phyloP scores from a whole-genome alignment of 2,888 invertebrate species.

The Hirtodrosophila confusa region DNA sequence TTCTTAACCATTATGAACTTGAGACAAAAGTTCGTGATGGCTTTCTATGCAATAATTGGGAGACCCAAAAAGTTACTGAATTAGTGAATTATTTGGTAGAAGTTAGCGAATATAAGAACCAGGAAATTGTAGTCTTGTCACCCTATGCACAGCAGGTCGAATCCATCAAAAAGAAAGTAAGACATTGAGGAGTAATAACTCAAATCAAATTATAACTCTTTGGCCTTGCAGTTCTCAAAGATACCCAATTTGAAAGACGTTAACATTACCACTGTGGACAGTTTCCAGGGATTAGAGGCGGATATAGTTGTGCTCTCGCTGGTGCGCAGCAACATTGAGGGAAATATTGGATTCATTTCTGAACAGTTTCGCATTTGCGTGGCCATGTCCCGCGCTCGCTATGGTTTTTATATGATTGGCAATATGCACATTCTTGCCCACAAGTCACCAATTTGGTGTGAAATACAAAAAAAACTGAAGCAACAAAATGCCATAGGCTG shows the following conservation, averaged over 20 bases:
- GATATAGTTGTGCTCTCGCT: conserved; percentile 91
- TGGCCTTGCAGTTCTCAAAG: conserved; percentile 17
- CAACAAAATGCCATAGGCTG: conserved; percentile 85
- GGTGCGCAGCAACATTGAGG: conserved; percentile 89
- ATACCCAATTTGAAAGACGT: conserved; percentile 17
- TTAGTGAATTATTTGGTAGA: conserved; percentile 55
- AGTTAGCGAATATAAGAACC: conserved; percentile 86
- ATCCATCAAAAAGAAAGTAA: conserved; percentile 46
- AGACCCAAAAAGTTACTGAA: conserved; percentile 43
- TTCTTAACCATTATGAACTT: conserved; percentile 86
- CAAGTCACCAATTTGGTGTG: conserved; percentile 86
- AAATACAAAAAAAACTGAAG: conserved; percentile 84
- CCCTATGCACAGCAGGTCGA: conserved; percentile 68
- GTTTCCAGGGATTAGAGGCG: conserved; percentile 92
- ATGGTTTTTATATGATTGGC: conserved; percentile 89
- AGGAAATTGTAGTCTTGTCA: conserved; percentile 89
- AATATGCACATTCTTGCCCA: conserved; percentile 87
- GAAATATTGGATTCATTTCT: conserved; percentile 88
- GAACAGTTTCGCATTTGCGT: conserved; percentile 90
- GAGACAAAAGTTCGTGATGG: conserved; percentile 83
- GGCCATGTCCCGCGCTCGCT: conserved; percentile 89
- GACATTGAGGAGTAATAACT: not conserved
- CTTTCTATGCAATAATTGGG: conserved; percentile 53
- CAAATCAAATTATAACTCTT: not conserved
- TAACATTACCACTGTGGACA: conserved; percentile 88